Base-by-base conservation (phyloP, 2,888 invertebrate genomes). In the Rhagophthalmus giganteus region DNA sequence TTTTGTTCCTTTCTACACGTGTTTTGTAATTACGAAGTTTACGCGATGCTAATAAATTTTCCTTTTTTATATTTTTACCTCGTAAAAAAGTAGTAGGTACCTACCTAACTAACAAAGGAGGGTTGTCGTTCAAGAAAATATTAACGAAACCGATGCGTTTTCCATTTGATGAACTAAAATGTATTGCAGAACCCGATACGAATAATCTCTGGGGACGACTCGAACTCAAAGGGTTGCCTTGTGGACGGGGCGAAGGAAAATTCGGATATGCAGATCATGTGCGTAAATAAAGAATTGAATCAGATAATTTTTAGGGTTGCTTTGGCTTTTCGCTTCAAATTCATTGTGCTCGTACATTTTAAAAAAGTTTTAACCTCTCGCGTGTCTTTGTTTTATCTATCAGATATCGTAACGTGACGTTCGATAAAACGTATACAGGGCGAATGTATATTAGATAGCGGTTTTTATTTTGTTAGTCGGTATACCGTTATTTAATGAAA, bases 201-300 rank as follows among this genome's bases (percentile, higher is more conserved):
- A 24, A 32, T 25, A 50, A 39, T 32, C 51, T 40, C 51, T 30
- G 31, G 51, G 45, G 51, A 45, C 38, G 37, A 44, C 38, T 38
- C 51, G 28, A 30, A 26, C 41, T 40, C 35, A 52, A 52, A 52
- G 52, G 52, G 49, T 54, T 45, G 35, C 40, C 14, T 13, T 31
- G 42, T 12, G 16, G 31, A 40, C 5, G 54, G 54, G 57, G 47
- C 8, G 39, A 47, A 54, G 50, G 51, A 54, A 54, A 54, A 57
- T 54, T 51, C 48, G 58, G 51, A 57, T 57, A 55, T 58, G 53
- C 58, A 55, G 51, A 58, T 58, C 55, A 42, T 39, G 44, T 49
- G 33, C 33, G 39, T 49, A 54, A 54, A 54, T 49, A 54, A 56
- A 58, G 50, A 48, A 54, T 51, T 45, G 54, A 58, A 54, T 57